Evolutionary conservation across 1,140 invertebrate genomes (phyloP), one percentile per base, ranked within the genome.

Genomic region (Tribolium madens): DNA sequence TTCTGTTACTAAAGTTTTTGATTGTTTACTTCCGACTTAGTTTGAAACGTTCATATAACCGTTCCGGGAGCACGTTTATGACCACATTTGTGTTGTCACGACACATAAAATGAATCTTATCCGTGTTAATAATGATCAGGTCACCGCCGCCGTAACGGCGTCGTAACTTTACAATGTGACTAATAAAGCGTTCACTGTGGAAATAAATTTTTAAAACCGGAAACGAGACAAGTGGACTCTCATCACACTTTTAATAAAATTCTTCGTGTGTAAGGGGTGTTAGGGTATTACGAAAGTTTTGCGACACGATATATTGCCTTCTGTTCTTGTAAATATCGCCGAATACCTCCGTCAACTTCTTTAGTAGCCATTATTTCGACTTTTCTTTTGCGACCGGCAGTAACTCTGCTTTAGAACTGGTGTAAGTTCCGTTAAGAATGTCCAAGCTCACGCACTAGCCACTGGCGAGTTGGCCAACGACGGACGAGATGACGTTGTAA

Each of bases 141-240:
- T 64, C 57, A 64, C 21, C 57, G 12, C 21, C 57, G 57, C 57
- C 21, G 57, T 57, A 57, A 57, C 21, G 17, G 52, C 52, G 52
- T 57, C 52, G 52, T 64, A 64, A 64, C 57, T 64, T 64, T 64
- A 64, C 57, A 64, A 64, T 64, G 57, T 64, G 57, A n/a, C 57
- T 64, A 64, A 64, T 64, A 64, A 64, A 64, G 57, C 26, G 10
- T 33, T 18, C 57, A n/a, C 36, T 5, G 21, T 5, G 3, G 21
- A 26, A 26, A 26, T 42, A 42, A 42, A 42, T 42, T 42, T 42
- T 42, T 42, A 42, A 42, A 9, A n/a, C 36, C n/a, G 7, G 36
- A 9, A 42, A 10, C 36, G 7, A 42, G 36, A 42, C n/a, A 42
- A 42, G 7, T 42, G 36, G 7, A 9, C 36, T 42, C 36, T 42